phyloP scores from a whole-genome alignment of 2,888 invertebrate species.

The Phorcus lineatus region DNA sequence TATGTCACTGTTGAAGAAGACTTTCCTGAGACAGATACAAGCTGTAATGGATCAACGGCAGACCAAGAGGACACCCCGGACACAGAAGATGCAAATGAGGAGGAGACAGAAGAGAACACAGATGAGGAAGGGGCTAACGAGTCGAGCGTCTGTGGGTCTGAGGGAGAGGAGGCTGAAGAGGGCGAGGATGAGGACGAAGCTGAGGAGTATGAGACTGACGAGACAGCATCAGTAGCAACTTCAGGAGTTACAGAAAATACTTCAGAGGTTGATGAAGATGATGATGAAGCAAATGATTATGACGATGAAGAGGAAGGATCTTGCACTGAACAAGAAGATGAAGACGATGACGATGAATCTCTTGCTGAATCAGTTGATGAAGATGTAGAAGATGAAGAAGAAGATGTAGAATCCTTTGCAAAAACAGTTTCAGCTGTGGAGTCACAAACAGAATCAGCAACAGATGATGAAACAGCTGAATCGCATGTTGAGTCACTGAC shows the following conservation, averaged over 20 bases:
- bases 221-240: neutral
- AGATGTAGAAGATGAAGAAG: neutral
- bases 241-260: neutral
- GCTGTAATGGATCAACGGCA: neutral
- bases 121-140: constrained; percentile 7
- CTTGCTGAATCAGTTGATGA: neutral
- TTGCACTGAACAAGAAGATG: neutral
- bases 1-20: neutral
- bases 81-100: neutral
- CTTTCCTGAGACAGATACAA: neutral
- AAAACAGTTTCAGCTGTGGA: neutral
- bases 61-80: neutral
- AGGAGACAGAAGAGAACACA: neutral
- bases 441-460: neutral
- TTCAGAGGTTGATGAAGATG: neutral
- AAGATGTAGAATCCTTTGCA: neutral
- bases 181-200: neutral
- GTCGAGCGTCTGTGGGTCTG: neutral
- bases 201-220: neutral
- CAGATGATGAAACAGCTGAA: neutral
- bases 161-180: neutral
- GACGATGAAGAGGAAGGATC: neutral
- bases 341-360: neutral
- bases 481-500: neutral
- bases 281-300: neutral